Evolutionary conservation across 2,113 vertebrate species (phyloP), one percentile per base, ranked within the genome.

Genomic region (Ceuthmochares aereus): DNA sequence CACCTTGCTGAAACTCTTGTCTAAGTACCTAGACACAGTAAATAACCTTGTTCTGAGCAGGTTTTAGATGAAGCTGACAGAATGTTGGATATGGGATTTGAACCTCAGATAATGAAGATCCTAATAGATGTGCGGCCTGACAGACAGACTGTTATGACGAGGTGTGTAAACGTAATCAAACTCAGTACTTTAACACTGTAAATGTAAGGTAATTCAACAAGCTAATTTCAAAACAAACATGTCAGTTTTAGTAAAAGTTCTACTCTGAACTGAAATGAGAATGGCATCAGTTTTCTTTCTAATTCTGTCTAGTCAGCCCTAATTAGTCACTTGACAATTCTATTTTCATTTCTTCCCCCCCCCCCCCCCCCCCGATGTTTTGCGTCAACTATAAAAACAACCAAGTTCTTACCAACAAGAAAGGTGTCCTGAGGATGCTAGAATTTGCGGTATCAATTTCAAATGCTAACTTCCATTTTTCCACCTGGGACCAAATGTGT

Each of bases 1-100:
- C 51, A 12, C 68, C 56, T 49, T 89, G 45, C n/a, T 77, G 54
- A 92, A 87, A 29, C 10, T 40, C 7, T 54, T 84, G 5, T 9
- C 17, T 62, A 26, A 91, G 30, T 30, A 82, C 37, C 32, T 47
- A 29, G 56, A 21, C 5, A 8, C 13, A 51, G 16, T 56, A 69
- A 73, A 60, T 67, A 63, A 58, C 20, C n/a, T 80, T 64, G 14
- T 90, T 95, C 74, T 69, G 72, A 72, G 29, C 86, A 99, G 99
- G 99, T 99, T 69, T 98, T 99, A 91, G 99, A 99, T 92, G 99
- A 99, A 96, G 99, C 99, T 34, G 99, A 99, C 90, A 98, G 98
- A 36, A 99, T 99, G 99, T 72, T 99, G 56, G 99, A 99, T 87
- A 99, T 99, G 99, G 99, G 99, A 58, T 99, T 99, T 96, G 99